These are phyloP conservation scores for Nasonia giraulti DNA, from an alignment of 1,140 invertebrate genomes.

Conservation along the genomic window DNA sequence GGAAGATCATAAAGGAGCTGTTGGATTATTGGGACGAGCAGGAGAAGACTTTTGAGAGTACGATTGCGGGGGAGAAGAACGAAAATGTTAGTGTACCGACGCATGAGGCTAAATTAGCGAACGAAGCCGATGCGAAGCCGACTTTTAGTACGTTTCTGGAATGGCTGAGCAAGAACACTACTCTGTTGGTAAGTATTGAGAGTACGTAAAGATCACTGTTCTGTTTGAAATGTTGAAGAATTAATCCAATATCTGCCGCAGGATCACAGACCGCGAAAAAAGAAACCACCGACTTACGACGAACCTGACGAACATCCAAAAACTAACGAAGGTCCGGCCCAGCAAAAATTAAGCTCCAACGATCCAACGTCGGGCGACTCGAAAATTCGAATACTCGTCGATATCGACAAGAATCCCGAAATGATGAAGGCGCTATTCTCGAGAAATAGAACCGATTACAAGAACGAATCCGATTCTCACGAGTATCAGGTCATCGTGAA, in stretches of 20 bases:
- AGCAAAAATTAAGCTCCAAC: background rate
- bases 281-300: background rate
- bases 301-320: background rate
- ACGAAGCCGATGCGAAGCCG: background rate
- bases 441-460: constrained; percentile 6
- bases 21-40: constrained; percentile 34
- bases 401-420: constrained; percentile 47
- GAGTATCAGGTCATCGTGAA: constrained; percentile 39
- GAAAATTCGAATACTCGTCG: constrained; percentile 36
- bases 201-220: background rate
- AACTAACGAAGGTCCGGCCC: background rate
- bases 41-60: background rate
- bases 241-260: background rate
- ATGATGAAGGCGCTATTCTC: constrained; percentile 8
- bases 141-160: constrained; percentile 16
- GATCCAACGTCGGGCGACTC: background rate
- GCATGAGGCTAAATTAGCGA: background rate
- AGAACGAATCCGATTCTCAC: background rate
- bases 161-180: constrained; percentile 26
- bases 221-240: background rate
- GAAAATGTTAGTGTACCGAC: background rate
- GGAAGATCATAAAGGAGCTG: constrained; percentile 34
- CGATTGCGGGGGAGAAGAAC: background rate
- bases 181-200: background rate
- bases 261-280: background rate